Evolutionary conservation across 2,113 vertebrate species (phyloP), one percentile per base, ranked within the genome.

Genomic region (Heterocephalus glaber): DNA sequence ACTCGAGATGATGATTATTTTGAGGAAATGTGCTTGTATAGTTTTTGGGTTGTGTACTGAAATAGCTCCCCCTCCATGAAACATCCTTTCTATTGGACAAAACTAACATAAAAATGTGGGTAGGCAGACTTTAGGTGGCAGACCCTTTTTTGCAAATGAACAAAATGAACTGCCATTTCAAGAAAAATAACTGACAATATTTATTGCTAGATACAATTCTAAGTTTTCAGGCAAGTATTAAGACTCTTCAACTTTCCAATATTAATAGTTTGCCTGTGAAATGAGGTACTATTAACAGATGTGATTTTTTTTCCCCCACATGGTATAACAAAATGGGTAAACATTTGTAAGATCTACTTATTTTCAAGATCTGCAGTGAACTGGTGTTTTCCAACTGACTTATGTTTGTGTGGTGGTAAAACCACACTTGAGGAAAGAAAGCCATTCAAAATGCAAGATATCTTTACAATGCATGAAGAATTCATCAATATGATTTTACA

Each of bases 81-180:
- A 85, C 8, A 33, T 33, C 41, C 26, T 33, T 86, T 92, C 44
- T 56, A 86, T 8, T 26, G 24, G 49, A 90, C 63, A 92, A 1
- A 28, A 60, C 1, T 72, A 85, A 83, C 54, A 89, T 11, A 58
- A 92, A 87, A 86, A 94, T 58, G 72, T 68, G 66, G 49, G 61
- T 86, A 61, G 44, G 66, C 5, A 89, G 44, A 91, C 20, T 28
- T 83, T 8, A 24, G 90, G 54, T 89, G 60, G 77, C 41, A 81
- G 38, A 87, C 81, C 80, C 28, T 92, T 91, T 79, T 33, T 20
- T 2, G 1, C 54, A 89, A 93, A 90, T 52, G 24, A 89, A 96
- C 52, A 91, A 91, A 91, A 94, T 44, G 16, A 89, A 96, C 65
- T 92, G 80, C 70, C 52, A 77, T 91, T 92, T 93, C 83, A 72